Conservation (phyloP, 2,797 vertebrate species). For the Avahi laniger region DNA sequence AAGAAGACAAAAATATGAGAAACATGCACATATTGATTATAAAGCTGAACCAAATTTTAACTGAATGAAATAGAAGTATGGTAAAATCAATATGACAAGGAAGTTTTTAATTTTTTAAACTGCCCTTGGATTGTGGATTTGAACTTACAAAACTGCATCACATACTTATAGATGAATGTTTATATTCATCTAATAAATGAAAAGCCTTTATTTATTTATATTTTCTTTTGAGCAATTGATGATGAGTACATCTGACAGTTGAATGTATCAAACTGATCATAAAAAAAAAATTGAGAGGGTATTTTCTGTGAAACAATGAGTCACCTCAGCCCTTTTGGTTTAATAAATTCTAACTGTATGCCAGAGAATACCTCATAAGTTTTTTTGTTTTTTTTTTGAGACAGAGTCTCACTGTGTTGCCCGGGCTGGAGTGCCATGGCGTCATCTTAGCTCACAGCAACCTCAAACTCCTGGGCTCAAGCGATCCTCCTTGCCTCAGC, state of each 20-base stretch:
- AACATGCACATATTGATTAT: not conserved
- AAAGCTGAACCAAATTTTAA: not conserved
- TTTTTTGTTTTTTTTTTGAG: too few relatives aligned
- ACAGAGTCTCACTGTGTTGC: too few relatives aligned
- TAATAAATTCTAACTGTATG: slow-evolving; percentile 39
- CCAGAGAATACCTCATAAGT: not conserved
- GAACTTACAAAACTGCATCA: not conserved
- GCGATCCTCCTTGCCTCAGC: too few relatives aligned
- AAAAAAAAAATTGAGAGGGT: not conserved
- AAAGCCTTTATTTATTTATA: not conserved
- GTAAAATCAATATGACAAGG: not conserved
- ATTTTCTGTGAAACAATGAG: slow-evolving; percentile 55
- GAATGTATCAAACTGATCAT: not conserved
- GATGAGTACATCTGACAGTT: not conserved
- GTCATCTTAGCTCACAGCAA: too few relatives aligned
- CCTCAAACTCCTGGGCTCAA: too few relatives aligned
- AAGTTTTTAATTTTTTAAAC: not conserved
- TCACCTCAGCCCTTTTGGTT: slow-evolving; percentile 19
- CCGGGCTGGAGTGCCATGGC: too few relatives aligned
- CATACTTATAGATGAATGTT: not conserved
- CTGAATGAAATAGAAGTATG: not conserved
- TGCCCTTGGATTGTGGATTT: not conserved
- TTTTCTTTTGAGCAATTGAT: not conserved
- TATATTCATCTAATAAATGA: not conserved
- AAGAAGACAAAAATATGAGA: not conserved